Percentiles rank a stretch among this genome's conserved stretches.
Evolutionary conservation across 2,797 vertebrate genomes (phyloP).

Genomic region (Gymnothorax javanicus): DNA sequence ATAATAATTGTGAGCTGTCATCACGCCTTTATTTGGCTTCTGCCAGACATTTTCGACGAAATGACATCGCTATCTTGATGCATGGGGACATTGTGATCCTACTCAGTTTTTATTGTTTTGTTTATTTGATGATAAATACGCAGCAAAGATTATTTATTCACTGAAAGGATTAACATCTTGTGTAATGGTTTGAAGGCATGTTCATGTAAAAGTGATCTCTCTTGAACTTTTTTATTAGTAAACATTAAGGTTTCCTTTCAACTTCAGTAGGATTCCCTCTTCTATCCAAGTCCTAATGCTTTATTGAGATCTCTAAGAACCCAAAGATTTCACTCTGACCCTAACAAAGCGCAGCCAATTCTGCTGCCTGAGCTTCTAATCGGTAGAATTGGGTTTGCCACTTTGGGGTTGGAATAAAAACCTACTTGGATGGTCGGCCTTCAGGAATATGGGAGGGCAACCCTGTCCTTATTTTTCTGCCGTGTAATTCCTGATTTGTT

Average conservation of each 20-base stretch:
- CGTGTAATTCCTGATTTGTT: background rate
- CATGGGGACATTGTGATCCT: background rate
- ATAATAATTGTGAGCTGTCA: background rate
- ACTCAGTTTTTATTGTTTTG: background rate
- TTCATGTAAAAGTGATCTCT: background rate
- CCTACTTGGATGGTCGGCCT: too few species aligned
- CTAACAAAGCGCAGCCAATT: too few species aligned
- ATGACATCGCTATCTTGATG: background rate
- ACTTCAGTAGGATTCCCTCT: too few species aligned
- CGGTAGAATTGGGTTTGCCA: too few species aligned
- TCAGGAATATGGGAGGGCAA: too few species aligned
- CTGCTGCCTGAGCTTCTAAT: too few species aligned
- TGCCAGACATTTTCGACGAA: background rate
- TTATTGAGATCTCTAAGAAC: too few species aligned
- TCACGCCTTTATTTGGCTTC: background rate
- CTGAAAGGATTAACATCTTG: background rate
- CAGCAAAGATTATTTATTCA: background rate
- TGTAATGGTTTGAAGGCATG: background rate
- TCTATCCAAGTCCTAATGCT: too few species aligned
- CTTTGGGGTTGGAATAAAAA: too few species aligned
- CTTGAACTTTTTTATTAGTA: background rate
- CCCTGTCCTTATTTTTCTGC: background rate
- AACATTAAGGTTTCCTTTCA: too few species aligned
- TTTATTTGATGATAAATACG: background rate
- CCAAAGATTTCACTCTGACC: too few species aligned